Base-by-base conservation (phyloP, 2,888 invertebrate genomes). In the Conistra vaccinii region DNA sequence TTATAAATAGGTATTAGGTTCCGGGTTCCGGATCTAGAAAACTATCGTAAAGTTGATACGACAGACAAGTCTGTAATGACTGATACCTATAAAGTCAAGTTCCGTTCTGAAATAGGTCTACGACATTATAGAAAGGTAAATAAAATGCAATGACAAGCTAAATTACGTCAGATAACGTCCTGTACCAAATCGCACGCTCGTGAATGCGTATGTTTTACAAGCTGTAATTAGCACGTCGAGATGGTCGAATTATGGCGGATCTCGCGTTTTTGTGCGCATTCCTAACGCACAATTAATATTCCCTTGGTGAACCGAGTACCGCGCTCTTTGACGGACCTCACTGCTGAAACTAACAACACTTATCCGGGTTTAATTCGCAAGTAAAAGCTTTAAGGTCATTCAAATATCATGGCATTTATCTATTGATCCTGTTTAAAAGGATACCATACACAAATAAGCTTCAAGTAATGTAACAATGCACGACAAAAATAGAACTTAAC, bases 181-280 rank as follows among this genome's bases (percentile, higher is more conserved):
- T 78, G 79, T 58, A 70, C 17, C 32, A 58, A 72, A 35, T 70
- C 71, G 48, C 42, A 63, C 42, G 61, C 29, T 61, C 48, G 57
- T 39, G 58, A 55, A 45, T 73, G 69, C 57, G 67, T 32, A 51
- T 51, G 58, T 71, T 63, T 73, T 69, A 48, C 26, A 62, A 74
- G 42, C 74, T 70, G 80, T 83, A 80, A 84, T 85, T 81, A 85
- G 66, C 87, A 84, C 84, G 79, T 78, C 80, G 75, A 86, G 81
- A 84, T 88, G 87, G 69, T 87, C 89, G 85, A 90, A 92, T 90
- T 90, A 90, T 92, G 77, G 90, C 93, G 93, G 93, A 92, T 92
- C 90, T 92, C 69, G 81, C 74, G 89, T 94, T 94, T 94, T 95
- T 94, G 89, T 90, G 85, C 92, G 92, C 93, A 93, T 93, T 92